Evolutionary conservation across 2,797 vertebrate genomes (phyloP).

Genomic region (Leuciscus waleckii): DNA sequence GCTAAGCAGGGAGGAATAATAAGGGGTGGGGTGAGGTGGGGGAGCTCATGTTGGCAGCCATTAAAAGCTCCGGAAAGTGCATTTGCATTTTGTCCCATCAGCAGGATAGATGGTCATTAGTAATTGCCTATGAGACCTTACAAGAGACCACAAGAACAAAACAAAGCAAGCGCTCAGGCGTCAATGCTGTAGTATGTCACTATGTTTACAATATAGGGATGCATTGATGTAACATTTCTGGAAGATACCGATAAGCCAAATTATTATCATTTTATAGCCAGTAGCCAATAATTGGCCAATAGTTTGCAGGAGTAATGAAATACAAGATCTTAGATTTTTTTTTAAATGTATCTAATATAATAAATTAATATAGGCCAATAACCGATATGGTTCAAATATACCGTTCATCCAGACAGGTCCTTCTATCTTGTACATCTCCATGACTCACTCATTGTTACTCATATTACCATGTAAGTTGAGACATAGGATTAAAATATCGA

Average conservation of each 20-base stretch:
- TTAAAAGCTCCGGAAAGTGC: conserved; percentile 46
- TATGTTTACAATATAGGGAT: conserved; percentile 8
- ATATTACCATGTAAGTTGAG: conserved; percentile 36
- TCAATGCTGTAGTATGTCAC: conserved; percentile 4
- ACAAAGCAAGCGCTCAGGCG: neutral
- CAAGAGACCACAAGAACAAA: conserved; percentile 31
- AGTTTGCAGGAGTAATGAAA: neutral
- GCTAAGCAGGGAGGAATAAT: conserved; percentile 43
- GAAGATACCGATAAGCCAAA: neutral
- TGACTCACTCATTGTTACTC: conserved; percentile 29
- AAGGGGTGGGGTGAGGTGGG: conserved; percentile 17
- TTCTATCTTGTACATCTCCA: neutral
- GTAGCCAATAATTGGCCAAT: neutral
- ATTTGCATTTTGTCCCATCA: conserved; percentile 69
- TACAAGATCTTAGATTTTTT: neutral
- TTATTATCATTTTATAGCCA: neutral
- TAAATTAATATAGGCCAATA: neutral
- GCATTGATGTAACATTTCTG: neutral
- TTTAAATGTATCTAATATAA: neutral
- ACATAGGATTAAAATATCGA: conserved; percentile 41
- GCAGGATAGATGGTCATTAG: conserved; percentile 69
- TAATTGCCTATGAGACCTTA: conserved; percentile 62
- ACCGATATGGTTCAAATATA: neutral
- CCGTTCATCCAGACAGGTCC: neutral
- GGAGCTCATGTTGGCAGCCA: conserved; percentile 36